These are phyloP conservation scores for Sardina pilchardus DNA, from an alignment of 2,113 vertebrate species.

Conservation along the genomic window DNA sequence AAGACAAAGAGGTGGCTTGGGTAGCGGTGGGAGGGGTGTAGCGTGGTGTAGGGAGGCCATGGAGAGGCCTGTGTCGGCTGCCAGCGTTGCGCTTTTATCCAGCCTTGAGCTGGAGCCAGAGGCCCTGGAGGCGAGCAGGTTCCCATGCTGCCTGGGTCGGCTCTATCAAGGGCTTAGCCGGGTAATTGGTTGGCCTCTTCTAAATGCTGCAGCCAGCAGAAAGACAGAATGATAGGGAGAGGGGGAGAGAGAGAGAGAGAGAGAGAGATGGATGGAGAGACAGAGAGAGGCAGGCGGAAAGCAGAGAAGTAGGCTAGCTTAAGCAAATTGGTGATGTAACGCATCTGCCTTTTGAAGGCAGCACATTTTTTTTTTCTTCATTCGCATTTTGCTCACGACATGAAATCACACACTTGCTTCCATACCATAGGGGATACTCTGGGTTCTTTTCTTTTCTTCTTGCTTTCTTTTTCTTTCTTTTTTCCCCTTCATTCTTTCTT, in stretches of 20 bases:
- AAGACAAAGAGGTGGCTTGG: not conserved
- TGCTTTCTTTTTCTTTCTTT: not conserved
- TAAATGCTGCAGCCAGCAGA: conserved; percentile 30
- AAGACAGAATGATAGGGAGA: not conserved
- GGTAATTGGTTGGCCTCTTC: conserved; percentile 31
- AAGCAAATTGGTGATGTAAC: not conserved
- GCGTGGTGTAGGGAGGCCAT: not conserved
- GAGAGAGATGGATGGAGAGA: not conserved
- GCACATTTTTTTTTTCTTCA: not conserved
- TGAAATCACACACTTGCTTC: not conserved
- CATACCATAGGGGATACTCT: not conserved
- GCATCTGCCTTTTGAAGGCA: conserved; percentile 16
- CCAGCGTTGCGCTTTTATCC: not conserved
- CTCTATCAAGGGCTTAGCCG: conserved; percentile 20
- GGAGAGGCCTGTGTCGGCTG: not conserved
- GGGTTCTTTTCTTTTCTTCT: not conserved
- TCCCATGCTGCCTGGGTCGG: conserved; percentile 28
- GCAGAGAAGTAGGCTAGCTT: not conserved
- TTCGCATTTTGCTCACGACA: not conserved
- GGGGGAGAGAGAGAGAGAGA: not conserved
- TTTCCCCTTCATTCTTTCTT: not conserved
- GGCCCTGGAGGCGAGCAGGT: not conserved
- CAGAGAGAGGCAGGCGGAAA: not conserved
- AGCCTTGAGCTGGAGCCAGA: not conserved
- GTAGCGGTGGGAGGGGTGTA: not conserved